These are phyloP conservation scores for Saxicola maurus DNA, from an alignment of 2,797 vertebrate species.

Conservation along the genomic window DNA sequence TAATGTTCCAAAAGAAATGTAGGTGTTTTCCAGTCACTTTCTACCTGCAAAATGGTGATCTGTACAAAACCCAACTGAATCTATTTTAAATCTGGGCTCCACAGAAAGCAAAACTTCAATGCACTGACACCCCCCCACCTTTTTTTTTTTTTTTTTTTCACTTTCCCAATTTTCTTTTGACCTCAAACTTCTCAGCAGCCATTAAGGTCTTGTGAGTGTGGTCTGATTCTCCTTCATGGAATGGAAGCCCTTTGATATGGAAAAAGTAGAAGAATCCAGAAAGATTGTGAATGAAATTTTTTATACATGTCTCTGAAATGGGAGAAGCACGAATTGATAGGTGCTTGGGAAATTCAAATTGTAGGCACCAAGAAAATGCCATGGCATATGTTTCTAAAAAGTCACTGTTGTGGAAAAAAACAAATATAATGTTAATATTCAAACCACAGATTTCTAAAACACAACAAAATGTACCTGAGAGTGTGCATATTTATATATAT, in stretches of 20 bases:
- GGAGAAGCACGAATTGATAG: not conserved
- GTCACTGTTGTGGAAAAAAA: conserved; percentile 18
- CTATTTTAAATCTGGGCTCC: not conserved
- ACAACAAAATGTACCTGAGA: conserved; percentile 76
- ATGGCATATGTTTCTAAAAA: not conserved
- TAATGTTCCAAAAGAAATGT: not conserved
- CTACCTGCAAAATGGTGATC: conserved; percentile 1
- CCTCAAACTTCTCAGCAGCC: conserved; percentile 20
- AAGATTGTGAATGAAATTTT: not conserved
- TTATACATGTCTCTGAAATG: not conserved
- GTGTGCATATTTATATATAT: conserved; percentile 70
- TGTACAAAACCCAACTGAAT: conserved; percentile 11
- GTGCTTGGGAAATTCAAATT: conserved; percentile 11
- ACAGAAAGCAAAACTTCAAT: not conserved
- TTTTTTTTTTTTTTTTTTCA: not conserved
- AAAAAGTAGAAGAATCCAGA: not conserved
- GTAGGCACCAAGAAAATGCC: conserved; percentile 15
- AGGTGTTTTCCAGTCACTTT: not conserved
- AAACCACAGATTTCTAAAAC: conserved; percentile 73
- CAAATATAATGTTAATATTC: conserved; percentile 29
- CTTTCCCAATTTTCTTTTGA: conserved; percentile 5
- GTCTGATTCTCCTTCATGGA: not conserved
- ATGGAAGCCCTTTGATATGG: conserved; percentile 8
- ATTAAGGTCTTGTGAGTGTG: not conserved
- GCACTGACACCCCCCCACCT: not conserved